Conservation (phyloP, 92 coral and sea anemone species). For the Metridium senile region DNA sequence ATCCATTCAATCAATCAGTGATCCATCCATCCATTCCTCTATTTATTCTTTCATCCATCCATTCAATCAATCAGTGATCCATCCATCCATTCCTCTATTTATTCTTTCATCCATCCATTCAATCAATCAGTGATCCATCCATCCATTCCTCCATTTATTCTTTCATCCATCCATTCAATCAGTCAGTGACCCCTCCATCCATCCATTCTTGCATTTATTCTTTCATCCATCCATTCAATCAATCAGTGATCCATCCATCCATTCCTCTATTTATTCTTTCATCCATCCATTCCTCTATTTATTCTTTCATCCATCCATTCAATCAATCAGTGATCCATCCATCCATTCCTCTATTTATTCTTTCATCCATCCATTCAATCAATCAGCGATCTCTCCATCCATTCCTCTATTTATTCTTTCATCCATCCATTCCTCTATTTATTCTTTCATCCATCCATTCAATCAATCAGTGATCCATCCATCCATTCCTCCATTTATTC, state of each 20-base stretch:
- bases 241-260: not conserved
- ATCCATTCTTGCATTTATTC: not conserved
- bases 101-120: not conserved
- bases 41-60: not conserved
- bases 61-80: not conserved
- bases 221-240: not conserved
- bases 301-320: not conserved
- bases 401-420: not conserved
- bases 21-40: not conserved
- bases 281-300: not conserved
- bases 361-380: not conserved
- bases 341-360: not conserved
- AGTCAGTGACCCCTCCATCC: not conserved
- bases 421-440: not conserved
- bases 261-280: not conserved
- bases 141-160: not conserved
- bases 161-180: not conserved
- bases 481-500: too few relatives aligned
- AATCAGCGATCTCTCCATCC: too few relatives aligned
- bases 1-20: not conserved
- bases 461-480: not conserved
- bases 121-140: not conserved
- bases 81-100: not conserved
- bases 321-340: not conserved
- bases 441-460: not conserved